Conservation (phyloP, 1,140 invertebrate species). For the Dreissena polymorpha region DNA sequence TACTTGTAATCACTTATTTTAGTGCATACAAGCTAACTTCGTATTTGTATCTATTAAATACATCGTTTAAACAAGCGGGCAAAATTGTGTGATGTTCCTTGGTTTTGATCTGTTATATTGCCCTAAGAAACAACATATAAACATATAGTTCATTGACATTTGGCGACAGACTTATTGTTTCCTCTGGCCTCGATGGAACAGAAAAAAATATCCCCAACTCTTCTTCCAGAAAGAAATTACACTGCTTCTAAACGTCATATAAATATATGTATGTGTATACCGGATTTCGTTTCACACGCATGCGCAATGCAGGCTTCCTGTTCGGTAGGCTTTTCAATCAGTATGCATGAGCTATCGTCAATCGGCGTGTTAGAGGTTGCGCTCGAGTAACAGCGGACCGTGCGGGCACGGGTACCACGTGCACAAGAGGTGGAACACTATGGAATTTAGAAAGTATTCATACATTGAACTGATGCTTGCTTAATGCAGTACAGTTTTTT, state of each 20-base stretch:
- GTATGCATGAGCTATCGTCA: neutral
- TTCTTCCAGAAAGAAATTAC: neutral
- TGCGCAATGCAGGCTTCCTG: slow-evolving; percentile 28
- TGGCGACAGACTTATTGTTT: too few relatives aligned
- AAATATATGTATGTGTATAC: slow-evolving; percentile 2
- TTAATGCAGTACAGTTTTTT: too few relatives aligned
- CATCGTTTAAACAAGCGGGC: too few relatives aligned
- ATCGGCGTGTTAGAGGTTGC: slow-evolving; percentile 1
- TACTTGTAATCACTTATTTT: too few relatives aligned
- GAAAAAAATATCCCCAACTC: neutral
- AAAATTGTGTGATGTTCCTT: too few relatives aligned
- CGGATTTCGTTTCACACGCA: slow-evolving; percentile 27
- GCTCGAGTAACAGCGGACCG: slow-evolving; percentile 27
- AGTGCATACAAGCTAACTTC: too few relatives aligned
- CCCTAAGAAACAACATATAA: too few relatives aligned
- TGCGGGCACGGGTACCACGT: slow-evolving; percentile 22
- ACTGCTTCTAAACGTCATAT: neutral
- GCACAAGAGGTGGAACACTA: slow-evolving; percentile 44
- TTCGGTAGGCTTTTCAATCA: slow-evolving; percentile 11
- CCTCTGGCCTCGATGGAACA: neutral
- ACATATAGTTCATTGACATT: neutral
- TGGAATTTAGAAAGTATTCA: too few relatives aligned
- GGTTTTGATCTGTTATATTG: too few relatives aligned
- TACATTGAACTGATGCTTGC: too few relatives aligned
- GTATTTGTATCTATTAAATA: too few relatives aligned